Conservation (phyloP, 2,888 invertebrate genomes). For the Apamea epomidion region DNA sequence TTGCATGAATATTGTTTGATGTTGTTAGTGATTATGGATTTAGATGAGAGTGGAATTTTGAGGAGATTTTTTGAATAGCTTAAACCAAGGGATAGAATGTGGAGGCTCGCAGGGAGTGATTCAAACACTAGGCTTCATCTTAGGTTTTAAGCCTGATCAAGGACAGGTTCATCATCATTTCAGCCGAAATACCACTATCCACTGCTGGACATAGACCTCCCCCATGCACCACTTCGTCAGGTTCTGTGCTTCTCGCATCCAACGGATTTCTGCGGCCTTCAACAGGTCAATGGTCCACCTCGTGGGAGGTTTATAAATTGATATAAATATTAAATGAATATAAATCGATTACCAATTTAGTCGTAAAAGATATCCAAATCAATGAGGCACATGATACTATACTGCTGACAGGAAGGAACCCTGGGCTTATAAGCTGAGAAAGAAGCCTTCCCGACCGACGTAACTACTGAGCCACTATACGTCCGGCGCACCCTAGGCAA, state of each 20-base stretch:
- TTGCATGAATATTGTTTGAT: conserved; percentile 54
- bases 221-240: too few species aligned
- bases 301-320: too few species aligned
- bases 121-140: background rate
- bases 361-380: background rate
- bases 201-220: too few species aligned
- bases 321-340: too few species aligned
- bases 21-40: conserved; percentile 44
- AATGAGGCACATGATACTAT: background rate
- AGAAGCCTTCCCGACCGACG: background rate
- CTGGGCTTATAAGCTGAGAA: background rate
- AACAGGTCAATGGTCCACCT: too few species aligned
- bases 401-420: background rate
- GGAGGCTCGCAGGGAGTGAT: background rate
- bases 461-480: background rate
- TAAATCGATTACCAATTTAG: too few species aligned
- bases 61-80: conserved; percentile 4
- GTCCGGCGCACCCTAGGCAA: background rate
- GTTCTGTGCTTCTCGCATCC: too few species aligned
- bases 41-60: conserved; percentile 47
- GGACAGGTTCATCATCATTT: too few species aligned
- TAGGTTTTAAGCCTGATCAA: background rate
- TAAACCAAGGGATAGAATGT: background rate
- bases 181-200: too few species aligned
- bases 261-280: too few species aligned